Evolutionary conservation across 2,113 vertebrate species (phyloP).

Genomic region (Theristicus caerulescens): DNA sequence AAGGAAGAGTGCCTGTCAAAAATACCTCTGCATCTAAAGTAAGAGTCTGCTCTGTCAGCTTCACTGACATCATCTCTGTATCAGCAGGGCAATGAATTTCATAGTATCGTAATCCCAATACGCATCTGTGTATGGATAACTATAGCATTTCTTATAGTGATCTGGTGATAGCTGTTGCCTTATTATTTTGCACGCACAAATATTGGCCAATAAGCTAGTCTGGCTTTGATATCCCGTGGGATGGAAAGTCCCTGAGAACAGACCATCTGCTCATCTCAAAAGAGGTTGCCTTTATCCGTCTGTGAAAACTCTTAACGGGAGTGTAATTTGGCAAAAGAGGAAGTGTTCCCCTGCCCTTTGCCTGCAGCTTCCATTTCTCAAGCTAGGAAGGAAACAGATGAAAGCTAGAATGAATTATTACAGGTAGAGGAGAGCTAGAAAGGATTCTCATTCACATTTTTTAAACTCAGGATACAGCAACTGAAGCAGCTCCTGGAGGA

Average conservation of each 20-base stretch:
- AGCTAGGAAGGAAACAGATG: not conserved
- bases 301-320: not conserved
- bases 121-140: not conserved
- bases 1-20: not conserved
- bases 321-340: not conserved
- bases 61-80: not conserved
- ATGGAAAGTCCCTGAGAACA: not conserved
- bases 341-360: not conserved
- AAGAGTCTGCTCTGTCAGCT: not conserved
- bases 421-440: not conserved
- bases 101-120: not conserved
- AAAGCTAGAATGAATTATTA: not conserved
- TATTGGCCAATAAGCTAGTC: not conserved
- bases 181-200: not conserved
- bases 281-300: not conserved
- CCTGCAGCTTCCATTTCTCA: not conserved
- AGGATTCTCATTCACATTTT: not conserved
- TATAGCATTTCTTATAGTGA: not conserved
- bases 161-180: not conserved
- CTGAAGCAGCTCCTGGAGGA: constrained; percentile 90
- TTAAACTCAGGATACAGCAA: constrained; percentile 86
- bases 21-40: not conserved
- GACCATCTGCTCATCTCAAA: not conserved
- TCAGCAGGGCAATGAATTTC: not conserved
- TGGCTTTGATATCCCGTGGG: not conserved